Conservation (phyloP, 2,797 vertebrate genomes). For the Poecilia velifera region DNA sequence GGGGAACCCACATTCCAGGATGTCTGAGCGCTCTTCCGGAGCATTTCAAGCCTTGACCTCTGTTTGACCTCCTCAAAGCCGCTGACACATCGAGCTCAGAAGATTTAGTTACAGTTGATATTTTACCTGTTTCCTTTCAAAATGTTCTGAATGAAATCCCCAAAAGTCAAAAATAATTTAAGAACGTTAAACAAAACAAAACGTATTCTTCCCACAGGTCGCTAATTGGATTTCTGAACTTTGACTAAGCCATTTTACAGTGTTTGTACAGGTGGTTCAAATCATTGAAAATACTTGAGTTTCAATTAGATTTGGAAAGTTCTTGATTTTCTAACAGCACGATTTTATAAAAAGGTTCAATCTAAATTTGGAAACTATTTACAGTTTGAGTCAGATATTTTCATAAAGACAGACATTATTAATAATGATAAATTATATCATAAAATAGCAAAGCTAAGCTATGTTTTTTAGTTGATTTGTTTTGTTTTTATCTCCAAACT, state of each 20-base stretch:
- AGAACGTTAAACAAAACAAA: background rate
- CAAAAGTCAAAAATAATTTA: background rate
- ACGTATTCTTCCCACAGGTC: background rate
- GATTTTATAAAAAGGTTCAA: no score
- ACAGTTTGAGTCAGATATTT: no score
- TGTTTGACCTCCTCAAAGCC: constrained; percentile 17
- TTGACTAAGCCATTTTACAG: background rate
- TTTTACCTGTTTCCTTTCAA: constrained; percentile 1
- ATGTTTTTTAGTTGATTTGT: no score
- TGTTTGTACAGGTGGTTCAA: background rate
- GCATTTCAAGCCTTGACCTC: constrained; percentile 26
- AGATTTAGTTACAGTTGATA: background rate
- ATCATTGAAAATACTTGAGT: no score
- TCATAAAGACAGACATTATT: no score
- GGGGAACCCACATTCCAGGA: constrained; percentile 63
- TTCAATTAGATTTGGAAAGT: no score
- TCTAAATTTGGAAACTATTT: no score
- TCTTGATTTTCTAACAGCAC: no score
- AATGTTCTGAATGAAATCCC: background rate
- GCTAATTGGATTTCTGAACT: background rate
- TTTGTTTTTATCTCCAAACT: no score
- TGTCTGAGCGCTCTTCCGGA: constrained; percentile 53
- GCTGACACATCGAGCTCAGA: background rate
- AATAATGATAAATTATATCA: no score
- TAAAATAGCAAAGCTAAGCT: no score